Evolutionary conservation across 2,888 invertebrate genomes (phyloP).

Genomic region (Andrena chrysosceles): DNA sequence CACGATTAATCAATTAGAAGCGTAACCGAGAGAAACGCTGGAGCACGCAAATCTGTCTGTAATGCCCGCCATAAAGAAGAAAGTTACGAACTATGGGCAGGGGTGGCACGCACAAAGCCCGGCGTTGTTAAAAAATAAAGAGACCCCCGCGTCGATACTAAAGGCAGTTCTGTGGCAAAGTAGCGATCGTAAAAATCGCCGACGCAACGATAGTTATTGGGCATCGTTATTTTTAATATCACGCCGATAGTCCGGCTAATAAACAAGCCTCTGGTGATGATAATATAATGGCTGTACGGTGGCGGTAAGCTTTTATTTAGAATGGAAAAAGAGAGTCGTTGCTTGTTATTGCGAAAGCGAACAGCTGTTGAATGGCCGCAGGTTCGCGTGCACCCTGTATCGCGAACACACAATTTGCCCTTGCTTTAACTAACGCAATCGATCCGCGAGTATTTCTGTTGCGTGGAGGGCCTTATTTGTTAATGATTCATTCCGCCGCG

Average conservation of each 20-base stretch:
- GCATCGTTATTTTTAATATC: slow-evolving; percentile 43
- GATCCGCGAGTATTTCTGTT: slow-evolving; percentile 32
- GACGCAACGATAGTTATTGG: slow-evolving; percentile 16
- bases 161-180: neutral
- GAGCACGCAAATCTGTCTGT: neutral
- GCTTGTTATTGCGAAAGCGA: neutral
- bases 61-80: slow-evolving; percentile 4
- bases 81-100: neutral
- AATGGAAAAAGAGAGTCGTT: neutral
- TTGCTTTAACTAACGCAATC: slow-evolving; percentile 44
- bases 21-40: neutral
- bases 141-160: neutral
- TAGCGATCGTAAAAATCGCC: slow-evolving; percentile 33
- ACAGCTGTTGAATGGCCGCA: neutral
- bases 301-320: slow-evolving; percentile 1
- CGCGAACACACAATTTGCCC: slow-evolving; percentile 13
- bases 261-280: slow-evolving; percentile 14
- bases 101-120: neutral
- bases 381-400: slow-evolving; percentile 12
- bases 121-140: neutral
- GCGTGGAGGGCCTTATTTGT: neutral
- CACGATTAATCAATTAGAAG: neutral
- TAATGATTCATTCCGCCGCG: slow-evolving; percentile 28
- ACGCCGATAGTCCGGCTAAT: slow-evolving; percentile 3
- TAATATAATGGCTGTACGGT: slow-evolving; percentile 25